Evolutionary conservation across 2,888 invertebrate species (phyloP), one percentile per base, ranked within the genome.

Genomic region (Prosapia bicincta): DNA sequence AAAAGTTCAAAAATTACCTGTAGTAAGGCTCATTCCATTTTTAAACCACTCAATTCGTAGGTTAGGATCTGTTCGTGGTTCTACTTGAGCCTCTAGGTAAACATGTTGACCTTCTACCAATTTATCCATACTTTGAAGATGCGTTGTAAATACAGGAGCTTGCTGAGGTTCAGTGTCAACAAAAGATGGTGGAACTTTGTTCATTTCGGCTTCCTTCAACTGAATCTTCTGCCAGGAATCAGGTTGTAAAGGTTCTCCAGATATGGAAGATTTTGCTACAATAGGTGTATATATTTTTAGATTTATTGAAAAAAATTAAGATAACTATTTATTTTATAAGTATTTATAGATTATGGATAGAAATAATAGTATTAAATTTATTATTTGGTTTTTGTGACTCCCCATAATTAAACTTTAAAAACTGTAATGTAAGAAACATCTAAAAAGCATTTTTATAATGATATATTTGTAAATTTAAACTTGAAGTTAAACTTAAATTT

Each of bases 71-170:
- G 94, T 92, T 80, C 95, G 89, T 13, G 97, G 97, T 83, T 96
- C 96, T 13, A 97, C 95, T 85, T 95, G 95, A 71, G 95, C 96
- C 85, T 96, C 96, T 73, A 97, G 85, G 82, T 92, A 91, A 1
- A 96, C 92, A 82, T 94, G 94, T 84, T 95, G 94, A 6, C 95
- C 94, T 88, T 97, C 96, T 77, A 91, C 88, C 3, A 96, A 86
- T 82, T 93, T 93, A 82, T 95, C 95, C 82, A 89, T 91, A 85
- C 93, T 93, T 85, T 93, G 90, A 72, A 98, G 88, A 83, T 97
- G 97, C 26, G 95, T 96, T 2, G 96, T 97, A 83, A 98, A 98
- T n/a, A 97, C 96, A 26, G 98, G 98, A 69, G 97, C 95, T 85
- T 97, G 94, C 83, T 94, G 94, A 1, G 93, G 93, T 76, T 93